phyloP scores from a whole-genome alignment of 2,797 vertebrate species.

The Heterohyrax brucei region DNA sequence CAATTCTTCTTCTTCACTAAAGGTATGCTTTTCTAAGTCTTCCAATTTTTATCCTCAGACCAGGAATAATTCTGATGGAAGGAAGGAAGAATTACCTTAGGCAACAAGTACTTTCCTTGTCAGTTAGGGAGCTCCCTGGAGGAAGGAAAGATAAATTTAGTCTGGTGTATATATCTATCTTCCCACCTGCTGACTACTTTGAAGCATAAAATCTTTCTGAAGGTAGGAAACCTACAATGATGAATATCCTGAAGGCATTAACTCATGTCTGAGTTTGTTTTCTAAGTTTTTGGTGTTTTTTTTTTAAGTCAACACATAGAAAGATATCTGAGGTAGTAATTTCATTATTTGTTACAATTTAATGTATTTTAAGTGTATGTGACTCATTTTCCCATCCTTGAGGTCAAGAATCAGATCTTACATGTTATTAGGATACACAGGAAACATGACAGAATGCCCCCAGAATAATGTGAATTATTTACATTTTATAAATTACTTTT shows the following conservation, averaged over 20 bases:
- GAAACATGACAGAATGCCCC: background rate
- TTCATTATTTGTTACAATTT: conserved; percentile 24
- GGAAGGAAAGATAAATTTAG: background rate
- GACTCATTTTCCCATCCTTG: conserved; percentile 15
- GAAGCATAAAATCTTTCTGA: background rate
- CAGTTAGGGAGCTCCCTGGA: background rate
- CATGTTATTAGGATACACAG: background rate
- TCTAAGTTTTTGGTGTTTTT: conserved; percentile 1
- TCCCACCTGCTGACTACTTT: background rate
- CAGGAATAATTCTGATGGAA: background rate
- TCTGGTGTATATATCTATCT: conserved; percentile 33
- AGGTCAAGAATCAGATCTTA: conserved; percentile 36
- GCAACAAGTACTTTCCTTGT: background rate
- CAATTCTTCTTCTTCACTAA: background rate
- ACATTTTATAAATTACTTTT: conserved; percentile 52
- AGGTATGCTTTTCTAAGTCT: background rate
- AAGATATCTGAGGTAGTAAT: background rate
- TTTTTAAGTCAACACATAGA: background rate
- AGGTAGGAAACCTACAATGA: background rate
- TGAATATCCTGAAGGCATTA: conserved; percentile 11
- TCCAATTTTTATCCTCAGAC: background rate
- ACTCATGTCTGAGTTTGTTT: conserved; percentile 28
- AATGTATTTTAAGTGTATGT: background rate
- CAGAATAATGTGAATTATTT: background rate
- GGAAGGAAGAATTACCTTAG: background rate